Percentiles rank a stretch among this genome's conserved stretches.
phyloP scores from a whole-genome alignment of 1,140 invertebrate genomes.

The Solen grandis region DNA sequence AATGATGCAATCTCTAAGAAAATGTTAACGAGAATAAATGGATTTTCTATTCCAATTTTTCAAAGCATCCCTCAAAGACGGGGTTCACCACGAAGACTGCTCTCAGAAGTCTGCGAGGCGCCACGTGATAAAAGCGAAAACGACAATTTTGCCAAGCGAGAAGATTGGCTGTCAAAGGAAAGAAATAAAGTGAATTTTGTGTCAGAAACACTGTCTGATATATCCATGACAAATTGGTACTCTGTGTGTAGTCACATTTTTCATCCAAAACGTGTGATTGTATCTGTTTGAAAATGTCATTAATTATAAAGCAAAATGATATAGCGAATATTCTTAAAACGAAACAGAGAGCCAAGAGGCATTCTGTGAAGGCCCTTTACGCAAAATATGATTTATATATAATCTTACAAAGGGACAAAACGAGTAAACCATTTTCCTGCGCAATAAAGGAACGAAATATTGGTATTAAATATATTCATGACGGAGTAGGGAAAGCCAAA shows the following conservation, averaged over 20 bases:
- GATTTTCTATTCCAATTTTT: slow-evolving; percentile 39
- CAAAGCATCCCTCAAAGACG: slow-evolving; percentile 33
- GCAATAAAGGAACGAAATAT: too few relatives aligned
- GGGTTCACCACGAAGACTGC: slow-evolving; percentile 6
- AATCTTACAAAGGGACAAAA: too few relatives aligned
- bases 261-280: slow-evolving; percentile 2
- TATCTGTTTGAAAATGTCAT: slow-evolving; percentile 7
- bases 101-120: slow-evolving; percentile 31
- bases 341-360: too few relatives aligned
- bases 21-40: slow-evolving; percentile 50
- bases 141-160: slow-evolving; percentile 36
- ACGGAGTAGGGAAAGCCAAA: too few relatives aligned
- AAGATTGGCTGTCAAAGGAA: slow-evolving; percentile 51
- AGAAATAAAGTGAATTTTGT: slow-evolving; percentile 58
- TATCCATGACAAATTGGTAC: slow-evolving; percentile 48
- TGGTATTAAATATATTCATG: too few relatives aligned
- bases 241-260: background rate
- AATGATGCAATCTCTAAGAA: slow-evolving; percentile 9
- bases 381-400: too few relatives aligned
- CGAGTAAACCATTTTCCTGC: too few relatives aligned
- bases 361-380: too few relatives aligned
- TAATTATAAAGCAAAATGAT: too few relatives aligned
- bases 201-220: slow-evolving; percentile 37
- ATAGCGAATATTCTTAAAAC: too few relatives aligned
- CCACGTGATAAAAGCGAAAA: slow-evolving; percentile 55